Evolutionary conservation across 37 sponge, comb jelly and placozoan species (phyloP).

Genomic region (Amphimedon queenslandica): DNA sequence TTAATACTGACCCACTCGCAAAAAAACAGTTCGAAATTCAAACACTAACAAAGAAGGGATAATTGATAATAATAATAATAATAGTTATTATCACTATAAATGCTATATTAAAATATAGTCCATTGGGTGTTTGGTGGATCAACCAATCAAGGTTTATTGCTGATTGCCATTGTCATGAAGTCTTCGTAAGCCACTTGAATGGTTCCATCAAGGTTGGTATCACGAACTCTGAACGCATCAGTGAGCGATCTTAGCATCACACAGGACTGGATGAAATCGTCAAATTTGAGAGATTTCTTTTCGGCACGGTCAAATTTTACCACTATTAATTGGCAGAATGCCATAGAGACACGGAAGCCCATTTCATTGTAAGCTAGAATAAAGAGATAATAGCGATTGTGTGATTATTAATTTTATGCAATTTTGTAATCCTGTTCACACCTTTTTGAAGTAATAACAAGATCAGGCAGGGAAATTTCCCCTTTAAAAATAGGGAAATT

Average conservation of each 20-base stretch:
- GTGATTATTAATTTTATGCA: too few species aligned
- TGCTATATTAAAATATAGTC: neutral
- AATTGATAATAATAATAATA: too few species aligned
- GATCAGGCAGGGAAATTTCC: too few species aligned
- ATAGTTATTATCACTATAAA: too few species aligned
- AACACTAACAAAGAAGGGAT: too few species aligned
- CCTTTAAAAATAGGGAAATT: too few species aligned
- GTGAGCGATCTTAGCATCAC: constrained; percentile 75
- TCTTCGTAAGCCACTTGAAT: constrained; percentile 79
- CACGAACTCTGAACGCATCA: constrained; percentile 68
- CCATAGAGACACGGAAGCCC: constrained; percentile 60
- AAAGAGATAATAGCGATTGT: too few species aligned
- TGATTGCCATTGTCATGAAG: constrained; percentile 85
- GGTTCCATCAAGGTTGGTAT: constrained; percentile 62
- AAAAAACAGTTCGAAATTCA: too few species aligned
- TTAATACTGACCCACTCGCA: too few species aligned
- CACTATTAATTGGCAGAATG: constrained; percentile 68
- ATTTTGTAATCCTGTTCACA: too few species aligned
- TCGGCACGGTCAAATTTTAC: constrained; percentile 47
- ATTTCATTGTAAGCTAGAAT: constrained; percentile 71
- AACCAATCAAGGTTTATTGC: constrained; percentile 73
- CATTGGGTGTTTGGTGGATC: too few species aligned
- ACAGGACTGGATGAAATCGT: constrained; percentile 86
- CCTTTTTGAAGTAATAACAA: too few species aligned
- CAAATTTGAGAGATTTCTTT: constrained; percentile 52